phyloP scores from a whole-genome alignment of 2,888 invertebrate species.

The Diarsia dahlii region DNA sequence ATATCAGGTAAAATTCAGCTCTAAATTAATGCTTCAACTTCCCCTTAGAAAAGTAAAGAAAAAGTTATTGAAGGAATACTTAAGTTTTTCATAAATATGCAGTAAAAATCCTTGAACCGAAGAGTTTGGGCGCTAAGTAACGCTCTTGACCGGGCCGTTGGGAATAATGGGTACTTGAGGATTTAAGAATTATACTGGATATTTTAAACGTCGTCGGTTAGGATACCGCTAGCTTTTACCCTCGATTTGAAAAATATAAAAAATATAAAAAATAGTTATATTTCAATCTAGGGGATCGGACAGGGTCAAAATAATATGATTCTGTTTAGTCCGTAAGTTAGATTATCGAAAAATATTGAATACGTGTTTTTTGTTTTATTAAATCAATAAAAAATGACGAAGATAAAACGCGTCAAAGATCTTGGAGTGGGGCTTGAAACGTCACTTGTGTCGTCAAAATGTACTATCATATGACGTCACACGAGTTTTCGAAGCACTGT shows the following conservation, averaged over 20 bases:
- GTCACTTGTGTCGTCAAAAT: too few relatives aligned
- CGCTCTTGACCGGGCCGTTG: slow-evolving; percentile 50
- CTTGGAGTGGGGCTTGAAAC: too few relatives aligned
- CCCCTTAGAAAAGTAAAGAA: slow-evolving; percentile 6
- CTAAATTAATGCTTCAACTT: slow-evolving; percentile 11
- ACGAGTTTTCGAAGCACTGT: too few relatives aligned
- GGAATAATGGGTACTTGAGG: slow-evolving; percentile 44
- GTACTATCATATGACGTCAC: too few relatives aligned
- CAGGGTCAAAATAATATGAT: too few relatives aligned
- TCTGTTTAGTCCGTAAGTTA: too few relatives aligned
- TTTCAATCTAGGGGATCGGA: background rate
- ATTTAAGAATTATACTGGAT: slow-evolving; percentile 30
- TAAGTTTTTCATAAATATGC: slow-evolving; percentile 48
- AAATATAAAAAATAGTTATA: too few relatives aligned
- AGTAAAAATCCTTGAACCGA: slow-evolving; percentile 38
- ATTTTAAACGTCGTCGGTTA: slow-evolving; percentile 9
- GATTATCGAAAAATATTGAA: too few relatives aligned
- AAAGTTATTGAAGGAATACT: slow-evolving; percentile 26
- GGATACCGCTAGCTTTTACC: background rate
- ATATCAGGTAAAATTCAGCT: background rate
- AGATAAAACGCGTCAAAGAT: too few relatives aligned
- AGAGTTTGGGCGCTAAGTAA: slow-evolving; percentile 50
- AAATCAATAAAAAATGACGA: too few relatives aligned
- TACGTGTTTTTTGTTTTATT: too few relatives aligned
- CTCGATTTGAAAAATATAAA: background rate